A percentile compares a stretch with the other conserved stretches of the same genome.
phyloP scores from a whole-genome alignment of 2,888 invertebrate species.

The Drosophila emarginata region DNA sequence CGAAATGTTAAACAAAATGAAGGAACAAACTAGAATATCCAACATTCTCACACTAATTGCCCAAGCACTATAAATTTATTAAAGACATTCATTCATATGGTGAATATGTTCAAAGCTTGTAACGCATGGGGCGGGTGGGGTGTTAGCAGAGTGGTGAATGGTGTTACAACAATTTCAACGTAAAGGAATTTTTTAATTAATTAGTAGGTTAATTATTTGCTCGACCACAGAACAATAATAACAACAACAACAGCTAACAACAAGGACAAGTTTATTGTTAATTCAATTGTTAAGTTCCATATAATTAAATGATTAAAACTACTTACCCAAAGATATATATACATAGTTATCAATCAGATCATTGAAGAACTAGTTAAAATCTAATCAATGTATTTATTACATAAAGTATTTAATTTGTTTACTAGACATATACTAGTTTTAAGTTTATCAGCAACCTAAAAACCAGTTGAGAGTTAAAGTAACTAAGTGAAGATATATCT shows the following conservation, averaged over 20 bases:
- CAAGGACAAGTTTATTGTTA: background rate
- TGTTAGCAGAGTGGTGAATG: no score
- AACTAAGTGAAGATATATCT: no score
- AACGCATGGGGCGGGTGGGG: no score
- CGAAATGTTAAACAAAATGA: background rate
- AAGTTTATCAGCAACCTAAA: no score
- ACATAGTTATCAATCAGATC: no score
- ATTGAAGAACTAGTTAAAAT: no score
- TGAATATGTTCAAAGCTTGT: background rate
- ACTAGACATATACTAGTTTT: no score
- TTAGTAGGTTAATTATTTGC: conserved; percentile 57
- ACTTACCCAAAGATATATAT: no score
- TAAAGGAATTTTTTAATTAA: conserved; percentile 61
- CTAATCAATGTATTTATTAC: no score
- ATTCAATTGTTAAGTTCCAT: background rate
- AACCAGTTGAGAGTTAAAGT: no score
- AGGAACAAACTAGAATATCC: conserved; percentile 12
- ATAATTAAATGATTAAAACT: background rate
- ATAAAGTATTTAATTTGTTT: no score
- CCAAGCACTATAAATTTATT: conserved; percentile 71
- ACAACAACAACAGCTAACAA: background rate
- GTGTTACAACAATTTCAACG: conserved; percentile 23
- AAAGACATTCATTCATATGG: conserved; percentile 52
- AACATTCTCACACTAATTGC: conserved; percentile 61
- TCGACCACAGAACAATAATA: conserved; percentile 26